Conservation (phyloP, 2,113 vertebrate species). For the Amphilophus citrinellus region DNA sequence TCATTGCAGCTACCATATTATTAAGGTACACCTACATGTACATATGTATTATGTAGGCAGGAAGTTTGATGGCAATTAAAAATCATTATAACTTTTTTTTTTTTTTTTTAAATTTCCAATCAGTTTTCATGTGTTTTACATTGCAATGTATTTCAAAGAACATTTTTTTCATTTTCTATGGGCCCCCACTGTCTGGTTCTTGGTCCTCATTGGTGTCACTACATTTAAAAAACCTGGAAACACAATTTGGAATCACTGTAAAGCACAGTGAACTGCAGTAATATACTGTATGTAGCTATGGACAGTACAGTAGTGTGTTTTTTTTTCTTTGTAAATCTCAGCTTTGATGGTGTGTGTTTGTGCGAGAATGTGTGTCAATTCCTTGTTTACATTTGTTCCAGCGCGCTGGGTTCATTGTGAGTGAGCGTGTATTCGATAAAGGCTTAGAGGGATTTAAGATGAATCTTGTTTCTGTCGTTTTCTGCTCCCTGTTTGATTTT, state of each 20-base stretch:
- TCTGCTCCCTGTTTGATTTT: slow-evolving; percentile 49
- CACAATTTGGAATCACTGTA: not conserved
- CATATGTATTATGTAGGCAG: not conserved
- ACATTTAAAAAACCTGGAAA: not conserved
- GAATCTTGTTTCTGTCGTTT: slow-evolving; percentile 55
- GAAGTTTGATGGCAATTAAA: not conserved
- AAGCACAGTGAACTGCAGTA: not conserved
- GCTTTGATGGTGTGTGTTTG: slow-evolving; percentile 5
- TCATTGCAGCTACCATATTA: not conserved
- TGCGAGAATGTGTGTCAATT: not conserved
- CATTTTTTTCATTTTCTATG: not conserved
- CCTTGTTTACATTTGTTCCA: slow-evolving; percentile 59
- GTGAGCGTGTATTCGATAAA: slow-evolving; percentile 61
- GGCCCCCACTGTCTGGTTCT: not conserved
- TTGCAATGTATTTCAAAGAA: not conserved
- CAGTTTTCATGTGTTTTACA: not conserved
- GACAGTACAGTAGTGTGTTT: not conserved
- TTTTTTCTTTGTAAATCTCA: not conserved
- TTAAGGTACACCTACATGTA: not conserved
- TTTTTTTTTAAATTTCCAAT: not conserved
- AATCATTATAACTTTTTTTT: not conserved
- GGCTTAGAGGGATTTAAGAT: slow-evolving; percentile 67
- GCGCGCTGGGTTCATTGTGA: slow-evolving; percentile 39
- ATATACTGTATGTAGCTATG: not conserved
- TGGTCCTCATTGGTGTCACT: not conserved